phyloP scores from a whole-genome alignment of 2,113 vertebrate species.

The Willisornis vidua region DNA sequence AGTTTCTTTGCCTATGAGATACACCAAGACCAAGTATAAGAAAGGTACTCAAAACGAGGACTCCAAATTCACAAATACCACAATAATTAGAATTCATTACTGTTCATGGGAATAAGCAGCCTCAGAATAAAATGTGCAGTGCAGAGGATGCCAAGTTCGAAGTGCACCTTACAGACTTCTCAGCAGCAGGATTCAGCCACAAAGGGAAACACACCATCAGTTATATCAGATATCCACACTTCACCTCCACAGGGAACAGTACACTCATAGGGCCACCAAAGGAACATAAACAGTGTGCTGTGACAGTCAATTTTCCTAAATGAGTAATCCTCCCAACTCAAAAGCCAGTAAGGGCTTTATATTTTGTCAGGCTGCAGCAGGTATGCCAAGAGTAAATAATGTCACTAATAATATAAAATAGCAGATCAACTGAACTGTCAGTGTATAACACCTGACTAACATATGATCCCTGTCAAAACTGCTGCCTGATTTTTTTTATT shows the following conservation, averaged over 20 bases:
- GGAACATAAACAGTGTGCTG: neutral
- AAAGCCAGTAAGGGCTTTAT: rapidly evolving
- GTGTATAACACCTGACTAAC: neutral
- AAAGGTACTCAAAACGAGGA: neutral
- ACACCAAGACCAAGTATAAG: neutral
- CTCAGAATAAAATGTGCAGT: neutral
- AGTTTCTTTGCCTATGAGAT: neutral
- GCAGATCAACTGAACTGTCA: neutral
- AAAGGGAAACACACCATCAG: neutral
- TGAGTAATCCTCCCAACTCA: neutral
- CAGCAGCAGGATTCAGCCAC: neutral
- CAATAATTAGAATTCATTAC: neutral
- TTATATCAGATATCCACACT: neutral
- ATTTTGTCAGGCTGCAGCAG: neutral
- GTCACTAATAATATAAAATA: rapidly evolving
- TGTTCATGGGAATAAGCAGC: neutral
- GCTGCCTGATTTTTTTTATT: neutral
- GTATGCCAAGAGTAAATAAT: neutral
- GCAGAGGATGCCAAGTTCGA: slow-evolving; percentile 6
- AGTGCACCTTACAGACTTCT: neutral
- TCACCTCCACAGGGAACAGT: neutral
- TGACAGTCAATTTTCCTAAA: neutral
- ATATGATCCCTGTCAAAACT: neutral
- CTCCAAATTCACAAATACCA: neutral
- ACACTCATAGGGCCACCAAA: neutral